Percentiles rank a stretch among this genome's conserved stretches.
These are phyloP conservation scores for Acanthoscelides obtectus DNA, from an alignment of 2,888 invertebrate species.

Conservation along the genomic window DNA sequence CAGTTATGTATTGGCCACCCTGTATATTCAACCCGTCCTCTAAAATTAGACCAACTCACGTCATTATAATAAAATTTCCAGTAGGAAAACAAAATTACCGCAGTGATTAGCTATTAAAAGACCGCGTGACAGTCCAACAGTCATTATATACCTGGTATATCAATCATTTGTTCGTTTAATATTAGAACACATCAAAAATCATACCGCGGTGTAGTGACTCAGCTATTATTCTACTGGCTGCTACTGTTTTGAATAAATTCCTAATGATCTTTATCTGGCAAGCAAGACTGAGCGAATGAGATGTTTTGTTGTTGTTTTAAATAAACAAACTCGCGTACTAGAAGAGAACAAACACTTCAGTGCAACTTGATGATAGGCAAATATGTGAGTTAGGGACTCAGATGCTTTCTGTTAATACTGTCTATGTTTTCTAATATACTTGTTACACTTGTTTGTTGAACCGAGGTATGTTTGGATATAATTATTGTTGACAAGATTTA, in stretches of 20 bases:
- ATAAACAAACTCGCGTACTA: no score
- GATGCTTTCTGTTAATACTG: neutral
- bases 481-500: neutral
- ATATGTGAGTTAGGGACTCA: neutral
- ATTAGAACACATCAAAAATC: conserved; percentile 6
- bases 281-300: neutral
- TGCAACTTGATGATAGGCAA: neutral
- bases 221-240: neutral
- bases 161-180: conserved; percentile 17
- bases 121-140: neutral
- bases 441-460: neutral
- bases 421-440: neutral
- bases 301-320: neutral
- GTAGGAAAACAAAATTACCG: neutral
- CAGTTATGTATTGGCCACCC: no score
- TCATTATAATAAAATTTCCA: neutral
- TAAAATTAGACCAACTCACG: neutral
- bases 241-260: neutral
- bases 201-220: neutral
- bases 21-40: neutral
- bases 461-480: neutral
- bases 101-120: neutral
- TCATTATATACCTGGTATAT: conserved; percentile 18
- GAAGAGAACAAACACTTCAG: neutral
- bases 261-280: neutral